Base-by-base conservation (phyloP, 2,113 vertebrate species). In the Sapajus apella region DNA sequence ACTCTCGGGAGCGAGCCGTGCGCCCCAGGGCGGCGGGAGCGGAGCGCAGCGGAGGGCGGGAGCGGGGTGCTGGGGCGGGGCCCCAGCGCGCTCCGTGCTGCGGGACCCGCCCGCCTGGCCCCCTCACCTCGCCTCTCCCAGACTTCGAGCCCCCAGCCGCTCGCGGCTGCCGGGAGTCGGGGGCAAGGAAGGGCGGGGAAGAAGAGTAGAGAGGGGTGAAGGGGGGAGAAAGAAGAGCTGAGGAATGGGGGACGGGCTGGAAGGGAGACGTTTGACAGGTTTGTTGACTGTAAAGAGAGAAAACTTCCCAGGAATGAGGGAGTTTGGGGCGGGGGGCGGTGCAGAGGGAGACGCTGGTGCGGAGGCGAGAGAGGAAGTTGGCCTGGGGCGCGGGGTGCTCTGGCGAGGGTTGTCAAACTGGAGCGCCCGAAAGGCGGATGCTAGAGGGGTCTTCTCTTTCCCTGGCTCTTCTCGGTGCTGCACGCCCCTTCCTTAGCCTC, bases 221-320 rank as follows among this genome's bases (percentile, higher is more conserved):
- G 40, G 16, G 58, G 25, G 72, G 82, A 83, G 75, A 86, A 91
- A 97, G 92, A 95, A 55, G 92, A 92, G 95, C 87, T 84, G 95
- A 83, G 96, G 90, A 93, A 90, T 79, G 92, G 95, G 94, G 97
- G 75, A 32, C 88, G 90, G 92, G 91, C 95, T 97, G 70, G 90
- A 73, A 90, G 58, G 79, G 95, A 97, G 97, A 97, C 73, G 96
- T 97, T 97, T 97, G 98, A 97, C 98, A 97, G 98, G 97, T 98
- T 98, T 98, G 97, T 98, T 98, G 98, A 97, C 97, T 97, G 98
- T 97, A 98, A 98, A 98, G 97, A 98, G 95, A 97, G 98, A 98
- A 98, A 98, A 97, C 96, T 97, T 97, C 96, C 95, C 96, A 97
- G 96, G 97, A 97, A 98, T 98, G 98, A 98, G 94, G 97, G 98